Evolutionary conservation across 53 echinoderm and acorn worm genomes (phyloP).

Genomic region (Zoroaster sp.): DNA sequence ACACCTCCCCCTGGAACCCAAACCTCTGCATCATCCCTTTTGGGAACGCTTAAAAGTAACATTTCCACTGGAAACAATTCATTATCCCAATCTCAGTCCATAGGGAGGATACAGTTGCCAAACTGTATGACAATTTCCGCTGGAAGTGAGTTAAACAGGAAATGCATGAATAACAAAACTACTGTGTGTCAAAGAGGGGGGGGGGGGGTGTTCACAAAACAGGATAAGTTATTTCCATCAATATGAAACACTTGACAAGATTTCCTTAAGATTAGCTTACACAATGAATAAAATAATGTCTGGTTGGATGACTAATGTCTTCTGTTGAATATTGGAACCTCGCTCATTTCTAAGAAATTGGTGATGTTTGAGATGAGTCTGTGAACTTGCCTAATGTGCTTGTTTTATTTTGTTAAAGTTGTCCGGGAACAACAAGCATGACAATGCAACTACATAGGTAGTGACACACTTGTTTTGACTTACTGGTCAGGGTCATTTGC

Average conservation of each 20-base stretch:
- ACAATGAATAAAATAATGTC: neutral
- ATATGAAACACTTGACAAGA: neutral
- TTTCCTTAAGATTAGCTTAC: neutral
- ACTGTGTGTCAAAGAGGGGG: neutral
- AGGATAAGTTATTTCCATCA: neutral
- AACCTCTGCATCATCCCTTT: no score
- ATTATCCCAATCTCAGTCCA: neutral
- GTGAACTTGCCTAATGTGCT: neutral
- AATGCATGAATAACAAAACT: neutral
- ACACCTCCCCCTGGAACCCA: no score
- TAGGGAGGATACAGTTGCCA: neutral
- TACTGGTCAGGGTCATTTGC: neutral
- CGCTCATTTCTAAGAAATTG: neutral
- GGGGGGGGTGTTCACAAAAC: neutral
- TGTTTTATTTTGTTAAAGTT: neutral
- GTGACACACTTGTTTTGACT: conserved; percentile 1
- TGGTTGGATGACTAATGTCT: neutral
- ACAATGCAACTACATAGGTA: neutral
- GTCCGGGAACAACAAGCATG: neutral
- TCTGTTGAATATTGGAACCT: neutral
- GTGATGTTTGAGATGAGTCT: neutral
- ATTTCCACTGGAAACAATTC: neutral
- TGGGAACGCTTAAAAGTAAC: no score
- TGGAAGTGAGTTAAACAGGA: neutral
- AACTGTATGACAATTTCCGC: neutral